phyloP scores from a whole-genome alignment of 2,888 invertebrate species.

The Nomada fucata region DNA sequence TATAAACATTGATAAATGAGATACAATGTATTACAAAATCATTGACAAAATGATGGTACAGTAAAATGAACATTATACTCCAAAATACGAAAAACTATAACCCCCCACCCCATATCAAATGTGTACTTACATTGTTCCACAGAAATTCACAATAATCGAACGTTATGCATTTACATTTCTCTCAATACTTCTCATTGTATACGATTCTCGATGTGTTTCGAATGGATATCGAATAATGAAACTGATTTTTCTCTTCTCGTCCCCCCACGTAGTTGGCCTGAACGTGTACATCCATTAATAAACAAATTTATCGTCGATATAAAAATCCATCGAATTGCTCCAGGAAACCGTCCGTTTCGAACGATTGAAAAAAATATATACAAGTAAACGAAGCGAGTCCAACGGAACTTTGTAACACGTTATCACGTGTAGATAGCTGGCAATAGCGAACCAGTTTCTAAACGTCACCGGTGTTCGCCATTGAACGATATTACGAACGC shows the following conservation, averaged over 20 bases:
- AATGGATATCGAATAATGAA: conserved; percentile 12
- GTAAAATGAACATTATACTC: not conserved
- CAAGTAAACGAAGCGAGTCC: conserved; percentile 19
- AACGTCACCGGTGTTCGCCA: conserved; percentile 53
- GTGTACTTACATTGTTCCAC: conserved; percentile 32
- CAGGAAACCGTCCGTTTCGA: conserved; percentile 8
- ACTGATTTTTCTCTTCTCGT: conserved; percentile 38
- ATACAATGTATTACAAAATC: not conserved
- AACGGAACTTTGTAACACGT: conserved; percentile 26
- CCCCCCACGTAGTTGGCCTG: conserved; percentile 31
- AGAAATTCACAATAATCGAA: not conserved
- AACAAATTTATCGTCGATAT: conserved; percentile 34
- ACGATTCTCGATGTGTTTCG: conserved; percentile 7
- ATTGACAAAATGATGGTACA: not conserved
- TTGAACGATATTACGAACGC: conserved; percentile 53
- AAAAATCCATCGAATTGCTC: not conserved
- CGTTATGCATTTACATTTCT: not conserved
- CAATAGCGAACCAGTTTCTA: conserved; percentile 6
- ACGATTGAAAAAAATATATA: conserved; percentile 36
- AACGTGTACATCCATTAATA: conserved; percentile 36
- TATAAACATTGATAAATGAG: conserved; percentile 1
- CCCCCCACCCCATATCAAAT: not conserved
- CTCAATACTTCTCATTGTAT: conserved; percentile 24
- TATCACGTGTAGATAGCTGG: conserved; percentile 53
- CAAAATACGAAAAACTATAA: conserved; percentile 22